Evolutionary conservation across 2,888 invertebrate genomes (phyloP).

Genomic region (Philopedon plagiatum): DNA sequence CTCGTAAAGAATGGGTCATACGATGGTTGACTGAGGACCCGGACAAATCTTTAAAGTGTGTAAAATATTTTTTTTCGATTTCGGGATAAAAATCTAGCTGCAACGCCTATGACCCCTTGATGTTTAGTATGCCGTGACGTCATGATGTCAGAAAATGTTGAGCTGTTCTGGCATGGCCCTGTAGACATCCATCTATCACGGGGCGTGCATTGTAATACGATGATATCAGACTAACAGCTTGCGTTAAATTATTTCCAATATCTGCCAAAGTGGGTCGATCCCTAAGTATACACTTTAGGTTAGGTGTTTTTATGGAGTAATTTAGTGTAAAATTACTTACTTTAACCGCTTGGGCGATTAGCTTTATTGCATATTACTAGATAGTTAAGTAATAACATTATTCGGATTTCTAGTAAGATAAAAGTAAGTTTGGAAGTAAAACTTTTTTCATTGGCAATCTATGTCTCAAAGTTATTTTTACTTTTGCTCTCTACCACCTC

Average conservation of each 20-base stretch:
- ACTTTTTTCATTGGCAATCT: no score
- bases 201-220: constrained; percentile 57
- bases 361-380: neutral
- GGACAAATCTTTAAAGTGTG: no score
- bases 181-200: constrained; percentile 61
- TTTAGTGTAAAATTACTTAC: constrained; percentile 37
- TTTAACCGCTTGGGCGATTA: neutral
- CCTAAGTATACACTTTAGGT: constrained; percentile 31
- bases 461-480: no score
- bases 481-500: no score
- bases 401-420: no score
- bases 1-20: no score
- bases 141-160: constrained; percentile 43
- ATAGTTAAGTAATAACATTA: no score
- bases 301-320: constrained; percentile 33
- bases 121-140: constrained; percentile 40
- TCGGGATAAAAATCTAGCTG: neutral
- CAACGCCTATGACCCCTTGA: constrained; percentile 34
- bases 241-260: constrained; percentile 60
- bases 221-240: constrained; percentile 60
- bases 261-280: constrained; percentile 46
- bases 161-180: constrained; percentile 49
- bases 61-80: no score
- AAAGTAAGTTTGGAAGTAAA: no score
- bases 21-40: no score